These are phyloP conservation scores for Atlantisia rogersi DNA, from an alignment of 2,113 vertebrate species.

Conservation along the genomic window DNA sequence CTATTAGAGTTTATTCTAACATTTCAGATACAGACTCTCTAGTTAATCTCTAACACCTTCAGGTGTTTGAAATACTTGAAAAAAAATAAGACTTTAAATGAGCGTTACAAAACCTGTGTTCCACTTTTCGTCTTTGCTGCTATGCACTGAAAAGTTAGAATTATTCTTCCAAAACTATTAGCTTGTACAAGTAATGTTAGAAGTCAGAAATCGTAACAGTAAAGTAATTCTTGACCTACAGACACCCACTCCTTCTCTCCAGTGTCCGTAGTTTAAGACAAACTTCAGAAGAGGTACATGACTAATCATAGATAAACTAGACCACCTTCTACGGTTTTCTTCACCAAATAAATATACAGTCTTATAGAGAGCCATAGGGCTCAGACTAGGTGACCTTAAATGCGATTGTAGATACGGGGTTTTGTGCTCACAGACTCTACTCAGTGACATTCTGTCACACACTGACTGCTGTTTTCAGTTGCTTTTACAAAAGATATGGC, in stretches of 20 bases:
- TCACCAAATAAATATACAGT: neutral
- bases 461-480: neutral
- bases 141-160: neutral
- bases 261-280: neutral
- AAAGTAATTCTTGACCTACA: neutral
- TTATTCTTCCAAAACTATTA: neutral
- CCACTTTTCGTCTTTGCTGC: neutral
- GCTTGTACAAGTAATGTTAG: neutral
- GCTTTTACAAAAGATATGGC: neutral
- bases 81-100: neutral
- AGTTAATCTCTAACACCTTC: neutral
- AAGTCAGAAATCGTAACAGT: neutral
- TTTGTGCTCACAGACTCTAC: neutral
- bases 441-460: neutral
- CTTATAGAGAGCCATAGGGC: neutral
- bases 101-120: neutral
- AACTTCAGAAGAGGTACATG: neutral
- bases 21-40: neutral
- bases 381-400: neutral
- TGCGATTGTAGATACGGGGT: rapidly evolving
- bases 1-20: neutral
- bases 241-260: neutral
- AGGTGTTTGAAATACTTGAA: neutral
- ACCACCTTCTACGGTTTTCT: neutral
- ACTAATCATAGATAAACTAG: neutral